Base-by-base conservation (phyloP, 2,888 invertebrate species). In the Terebella lapidaria region DNA sequence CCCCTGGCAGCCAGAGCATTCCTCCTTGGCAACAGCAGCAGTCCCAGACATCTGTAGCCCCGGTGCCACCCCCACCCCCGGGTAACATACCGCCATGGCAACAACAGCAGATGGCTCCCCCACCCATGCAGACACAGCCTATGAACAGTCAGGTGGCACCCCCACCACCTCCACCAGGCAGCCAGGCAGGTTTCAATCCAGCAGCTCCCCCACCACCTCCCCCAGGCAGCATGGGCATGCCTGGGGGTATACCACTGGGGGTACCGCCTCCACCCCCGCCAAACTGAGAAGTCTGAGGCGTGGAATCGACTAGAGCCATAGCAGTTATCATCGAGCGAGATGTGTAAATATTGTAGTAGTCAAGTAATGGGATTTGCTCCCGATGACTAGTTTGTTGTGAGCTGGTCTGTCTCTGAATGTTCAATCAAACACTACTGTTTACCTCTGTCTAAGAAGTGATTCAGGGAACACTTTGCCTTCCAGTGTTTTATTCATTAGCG, bases 21-120 rank as follows among this genome's bases (percentile, higher is more conserved):
- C 68, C 64, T 1, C 70, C 68, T 57, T 69, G 68, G 67, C 66
- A 67, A 70, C 82, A 82, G 70, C 83, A 82, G 42, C 85, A 85
- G 1, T 83, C 84, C 28, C 84, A 84, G 66, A 83, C 84, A 70
- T 81, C 84, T 81, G 66, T 84, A 4, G 27, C 70, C 27, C 71
- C 72, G 18, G 71, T 75, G 15, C 76, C 75, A 2, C 77, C 76
- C 25, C 74, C 73, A 45, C 74, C 84, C 65, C 77, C 64, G 45
- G 70, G 30, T 82, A 83, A 64, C 77, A 80, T 45, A 46, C 62
- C 62, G 3, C 70, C 69, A 58, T 69, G 69, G 68, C 66, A 67
- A 70, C 82, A 82, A 46, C 66, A 67, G 70, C 82, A 82, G 70
- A 83, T 82, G 46, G 83, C 84, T 70, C 81, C 84, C 81, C 66